Evolutionary conservation across 1,140 invertebrate genomes (phyloP).

Genomic region (Metopolophium dirhodum): DNA sequence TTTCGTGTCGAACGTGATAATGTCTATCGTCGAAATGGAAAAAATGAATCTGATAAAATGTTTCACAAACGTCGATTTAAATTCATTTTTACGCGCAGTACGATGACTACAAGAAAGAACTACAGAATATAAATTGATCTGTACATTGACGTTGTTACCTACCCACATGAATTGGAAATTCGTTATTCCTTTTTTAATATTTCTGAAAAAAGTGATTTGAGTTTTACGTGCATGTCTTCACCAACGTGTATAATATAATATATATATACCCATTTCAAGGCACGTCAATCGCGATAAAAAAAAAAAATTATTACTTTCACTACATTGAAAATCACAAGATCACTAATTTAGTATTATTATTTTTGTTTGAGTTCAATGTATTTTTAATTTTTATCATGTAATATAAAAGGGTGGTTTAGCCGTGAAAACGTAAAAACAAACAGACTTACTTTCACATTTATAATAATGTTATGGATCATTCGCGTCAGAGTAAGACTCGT

Average conservation of each 20-base stretch:
- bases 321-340: neutral
- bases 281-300: neutral
- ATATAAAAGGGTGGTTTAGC: neutral
- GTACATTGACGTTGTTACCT: neutral
- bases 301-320: neutral
- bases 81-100: neutral
- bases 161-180: neutral
- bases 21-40: neutral
- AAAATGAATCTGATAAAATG: neutral
- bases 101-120: neutral
- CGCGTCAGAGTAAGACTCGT: neutral
- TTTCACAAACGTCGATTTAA: slow-evolving; percentile 3
- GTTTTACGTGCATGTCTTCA: neutral
- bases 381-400: no score
- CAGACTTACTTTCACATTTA: neutral
- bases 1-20: neutral
- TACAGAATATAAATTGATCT: neutral
- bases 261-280: neutral
- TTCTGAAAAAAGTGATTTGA: neutral
- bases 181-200: neutral
- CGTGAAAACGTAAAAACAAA: neutral
- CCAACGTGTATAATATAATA: neutral
- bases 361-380: no score
- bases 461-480: neutral
- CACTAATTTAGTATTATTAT: neutral